Evolutionary conservation across 2,888 invertebrate species (phyloP), one percentile per base, ranked within the genome.

Genomic region (Parnassius glacialis): DNA sequence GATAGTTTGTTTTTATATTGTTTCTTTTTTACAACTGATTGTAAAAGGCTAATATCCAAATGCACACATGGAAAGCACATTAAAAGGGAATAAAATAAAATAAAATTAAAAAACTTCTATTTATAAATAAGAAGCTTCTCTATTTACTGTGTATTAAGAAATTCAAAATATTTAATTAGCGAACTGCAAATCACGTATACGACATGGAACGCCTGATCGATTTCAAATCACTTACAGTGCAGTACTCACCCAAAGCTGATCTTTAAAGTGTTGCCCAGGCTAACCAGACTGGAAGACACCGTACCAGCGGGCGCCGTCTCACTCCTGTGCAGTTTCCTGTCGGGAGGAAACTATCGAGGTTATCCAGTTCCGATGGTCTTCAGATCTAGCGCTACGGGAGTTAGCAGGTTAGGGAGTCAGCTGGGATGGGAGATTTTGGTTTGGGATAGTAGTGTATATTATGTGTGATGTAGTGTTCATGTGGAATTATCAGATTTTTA

Each of bases 201-300:
- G 43, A 43, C 34, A 34, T 34, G 34, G 7, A 7, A 34, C 34
- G 5, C 34, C 7, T 34, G 34, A 5, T 34, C 1, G 34, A 1
- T 34, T 34, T 34, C 34, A 34, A 7, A 34, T 34, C 5, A 7
- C 11, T 10, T 10, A 43, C 43, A 3, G 11, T 47, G 3, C 47
- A 47, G 11, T 20, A 56, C 88, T 87, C 92, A 97, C 97, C 96
- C 96, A 81, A 97, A 97, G 76, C 95, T 96, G 70, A 96, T 89
- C 90, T 97, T 97, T 66, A 97, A 93, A 61, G 96, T 95, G 68
- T 96, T 96, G 25, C 96, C 95, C 63, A 97, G 91, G 73, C 95
- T 96, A 62, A 96, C 96, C 68, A 97, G 92, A 73, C 96, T 95
- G 2, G 95, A 95, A 0, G 95, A 94, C 20, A 96, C 95, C 52